phyloP scores from a whole-genome alignment of 1,140 invertebrate genomes.

The Drosophila sproati region DNA sequence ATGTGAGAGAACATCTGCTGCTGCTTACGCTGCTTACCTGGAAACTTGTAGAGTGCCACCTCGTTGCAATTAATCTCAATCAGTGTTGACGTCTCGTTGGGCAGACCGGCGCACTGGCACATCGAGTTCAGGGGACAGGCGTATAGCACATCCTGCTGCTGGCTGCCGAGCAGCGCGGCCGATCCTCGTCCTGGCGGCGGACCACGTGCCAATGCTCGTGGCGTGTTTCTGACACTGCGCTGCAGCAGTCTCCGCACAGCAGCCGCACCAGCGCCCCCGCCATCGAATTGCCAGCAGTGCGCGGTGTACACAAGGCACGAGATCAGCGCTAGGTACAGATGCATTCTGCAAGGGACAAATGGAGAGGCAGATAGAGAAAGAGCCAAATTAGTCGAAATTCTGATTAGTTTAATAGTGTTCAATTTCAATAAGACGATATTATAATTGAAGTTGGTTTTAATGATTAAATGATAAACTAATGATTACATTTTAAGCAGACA shows the following conservation, averaged over 20 bases:
- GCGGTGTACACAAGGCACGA: slow-evolving; percentile 73
- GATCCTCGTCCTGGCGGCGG: slow-evolving; percentile 66
- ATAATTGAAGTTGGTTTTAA: too few relatives aligned
- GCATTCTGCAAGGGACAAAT: slow-evolving; percentile 66
- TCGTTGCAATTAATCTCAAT: slow-evolving; percentile 88
- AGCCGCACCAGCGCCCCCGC: slow-evolving; percentile 52
- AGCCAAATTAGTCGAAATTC: neutral
- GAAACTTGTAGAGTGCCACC: slow-evolving; percentile 87
- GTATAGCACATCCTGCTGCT: slow-evolving; percentile 82
- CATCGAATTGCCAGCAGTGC: slow-evolving; percentile 83
- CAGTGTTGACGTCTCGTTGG: slow-evolving; percentile 86
- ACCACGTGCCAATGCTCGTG: slow-evolving; percentile 51
- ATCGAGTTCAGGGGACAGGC: slow-evolving; percentile 88
- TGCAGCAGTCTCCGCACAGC: slow-evolving; percentile 3
- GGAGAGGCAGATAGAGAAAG: neutral
- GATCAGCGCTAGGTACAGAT: slow-evolving; percentile 72
- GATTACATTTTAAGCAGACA: too few relatives aligned
- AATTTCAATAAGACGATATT: too few relatives aligned
- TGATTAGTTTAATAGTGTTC: neutral
- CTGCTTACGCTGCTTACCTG: slow-evolving; percentile 84
- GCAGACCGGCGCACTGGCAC: slow-evolving; percentile 87
- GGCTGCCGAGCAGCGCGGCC: slow-evolving; percentile 69
- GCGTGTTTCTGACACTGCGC: slow-evolving; percentile 44
- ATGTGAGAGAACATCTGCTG: neutral
- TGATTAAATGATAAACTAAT: too few relatives aligned